Percentiles rank a stretch among this genome's conserved stretches.
These are phyloP conservation scores for Neodontobutis hainanensis DNA, from an alignment of 2,113 vertebrate species.

Conservation along the genomic window DNA sequence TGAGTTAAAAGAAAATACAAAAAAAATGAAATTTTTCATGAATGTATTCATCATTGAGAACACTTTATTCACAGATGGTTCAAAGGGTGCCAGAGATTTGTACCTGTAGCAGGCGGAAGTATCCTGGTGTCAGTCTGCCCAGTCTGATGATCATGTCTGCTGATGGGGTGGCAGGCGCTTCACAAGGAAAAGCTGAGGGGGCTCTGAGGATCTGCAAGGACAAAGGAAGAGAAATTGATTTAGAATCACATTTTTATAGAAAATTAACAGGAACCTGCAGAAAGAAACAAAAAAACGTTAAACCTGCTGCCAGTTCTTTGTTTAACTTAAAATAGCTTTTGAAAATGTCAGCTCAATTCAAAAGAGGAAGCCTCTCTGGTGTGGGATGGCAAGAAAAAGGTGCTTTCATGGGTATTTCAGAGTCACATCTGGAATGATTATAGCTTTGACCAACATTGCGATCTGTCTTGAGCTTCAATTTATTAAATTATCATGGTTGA, in stretches of 20 bases:
- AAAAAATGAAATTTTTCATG: background rate
- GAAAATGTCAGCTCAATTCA: background rate
- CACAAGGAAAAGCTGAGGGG: constrained; percentile 3
- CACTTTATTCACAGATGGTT: background rate
- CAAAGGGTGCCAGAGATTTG: background rate
- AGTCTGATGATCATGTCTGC: constrained; percentile 87
- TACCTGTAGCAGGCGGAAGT: constrained; percentile 93
- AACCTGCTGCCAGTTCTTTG: too few relatives aligned
- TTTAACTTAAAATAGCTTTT: background rate
- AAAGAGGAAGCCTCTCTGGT: constrained; percentile 2
- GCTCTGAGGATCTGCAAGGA: constrained; percentile 47
- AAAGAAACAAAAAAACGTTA: background rate
- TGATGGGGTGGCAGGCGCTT: background rate
- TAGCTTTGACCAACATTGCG: constrained; percentile 6
- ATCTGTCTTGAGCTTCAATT: background rate
- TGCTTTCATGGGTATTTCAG: background rate
- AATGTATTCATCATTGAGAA: background rate
- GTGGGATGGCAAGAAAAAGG: constrained; percentile 16
- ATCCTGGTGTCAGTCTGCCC: constrained; percentile 90
- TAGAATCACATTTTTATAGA: background rate
- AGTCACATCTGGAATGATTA: constrained; percentile 35
- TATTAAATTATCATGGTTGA: constrained; percentile 42
- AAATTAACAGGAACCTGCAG: background rate
- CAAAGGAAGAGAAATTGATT: background rate
- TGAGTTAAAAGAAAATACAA: background rate